Evolutionary conservation across 2,113 vertebrate species (phyloP).

Genomic region (Chamaetylas fuelleborni): DNA sequence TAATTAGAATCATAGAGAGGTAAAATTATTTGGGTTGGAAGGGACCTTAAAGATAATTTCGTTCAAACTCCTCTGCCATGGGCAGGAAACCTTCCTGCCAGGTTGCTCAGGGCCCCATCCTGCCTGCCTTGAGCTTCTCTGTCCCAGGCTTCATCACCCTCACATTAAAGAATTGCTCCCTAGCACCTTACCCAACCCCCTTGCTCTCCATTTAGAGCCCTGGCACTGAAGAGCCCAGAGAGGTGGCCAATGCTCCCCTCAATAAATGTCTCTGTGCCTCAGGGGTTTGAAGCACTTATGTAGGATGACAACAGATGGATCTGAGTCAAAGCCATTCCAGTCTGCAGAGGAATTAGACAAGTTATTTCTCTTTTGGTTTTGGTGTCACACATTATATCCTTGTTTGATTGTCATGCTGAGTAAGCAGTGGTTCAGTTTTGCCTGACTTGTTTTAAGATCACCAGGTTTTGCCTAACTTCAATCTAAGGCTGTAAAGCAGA

Average conservation of each 20-base stretch:
- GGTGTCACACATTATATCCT: background rate
- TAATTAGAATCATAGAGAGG: accelerated
- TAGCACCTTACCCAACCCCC: background rate
- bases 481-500: background rate
- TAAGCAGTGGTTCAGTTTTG: background rate
- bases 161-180: background rate
- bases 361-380: background rate
- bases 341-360: background rate
- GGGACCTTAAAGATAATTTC: background rate
- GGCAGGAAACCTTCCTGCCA: background rate
- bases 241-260: background rate
- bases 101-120: background rate
- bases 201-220: background rate
- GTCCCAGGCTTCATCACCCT: background rate
- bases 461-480: background rate
- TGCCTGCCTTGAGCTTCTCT: background rate
- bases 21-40: background rate
- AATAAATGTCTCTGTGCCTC: background rate
- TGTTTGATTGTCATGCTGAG: background rate
- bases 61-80: background rate
- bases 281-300: background rate
- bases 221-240: background rate
- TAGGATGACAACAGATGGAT: background rate
- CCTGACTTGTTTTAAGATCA: background rate
- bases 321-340: background rate